Evolutionary conservation across 1,140 invertebrate species (phyloP), one percentile per base, ranked within the genome.

Genomic region (Luehdorfia chinensis): DNA sequence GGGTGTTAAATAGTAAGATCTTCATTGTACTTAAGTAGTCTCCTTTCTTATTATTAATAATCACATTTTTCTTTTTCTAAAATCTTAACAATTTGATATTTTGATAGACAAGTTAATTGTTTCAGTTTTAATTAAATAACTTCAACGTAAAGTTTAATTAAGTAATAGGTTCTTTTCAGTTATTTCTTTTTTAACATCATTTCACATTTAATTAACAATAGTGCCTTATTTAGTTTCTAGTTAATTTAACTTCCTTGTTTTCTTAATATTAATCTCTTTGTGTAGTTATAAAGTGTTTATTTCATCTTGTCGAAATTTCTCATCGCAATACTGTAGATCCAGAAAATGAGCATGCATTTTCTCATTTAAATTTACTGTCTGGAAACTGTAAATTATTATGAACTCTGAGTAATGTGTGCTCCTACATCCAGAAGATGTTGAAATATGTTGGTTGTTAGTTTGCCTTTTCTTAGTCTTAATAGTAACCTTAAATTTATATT

Each of bases 341-440:
- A 30, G 39, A 43, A 43, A 43, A 43, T 43, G 27, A 43, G 30
- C 39, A 43, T 43, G 39, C 39, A 30, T 25, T 43, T 43, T 43
- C 39, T 43, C 39, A 43, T 43, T 43, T 14, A 43, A 43, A 43
- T 43, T 43, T 28, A 43, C 39, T 28, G 39, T 43, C 27, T 43
- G 39, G 13, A 43, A 30, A 25, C 39, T 43, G 39, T 43, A 43
- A 43, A 30, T 43, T 43, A 43, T 43, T 43, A 30, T 43, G 39
- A 43, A 43, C 39, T 30, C 39, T 43, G 27, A 30, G 39, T 43
- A 43, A 43, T 30, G 39, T n/a, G 23, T 9, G 11, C 4, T 27
- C 15, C 14, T 43, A 30, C 27, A 15, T 8, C 14, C 25, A 25
- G 16, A 28, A 11, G 39, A 25, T 23, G 12, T 43, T 25, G 14